Percentiles rank a stretch among this genome's conserved stretches.
phyloP scores from a whole-genome alignment of 1,140 invertebrate species.

The Halictus rubicundus region DNA sequence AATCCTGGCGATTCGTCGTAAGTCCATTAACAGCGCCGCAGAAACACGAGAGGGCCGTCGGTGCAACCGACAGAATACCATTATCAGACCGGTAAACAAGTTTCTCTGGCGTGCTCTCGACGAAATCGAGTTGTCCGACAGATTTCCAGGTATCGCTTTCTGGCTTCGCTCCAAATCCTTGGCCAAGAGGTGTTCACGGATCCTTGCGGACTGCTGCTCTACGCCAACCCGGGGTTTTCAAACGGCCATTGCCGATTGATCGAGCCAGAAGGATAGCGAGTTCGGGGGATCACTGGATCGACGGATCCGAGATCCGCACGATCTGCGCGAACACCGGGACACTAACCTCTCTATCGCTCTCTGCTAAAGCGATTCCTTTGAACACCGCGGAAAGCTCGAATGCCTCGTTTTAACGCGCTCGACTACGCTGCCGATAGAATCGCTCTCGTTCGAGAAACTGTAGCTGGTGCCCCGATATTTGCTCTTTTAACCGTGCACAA shows the following conservation, averaged over 20 bases:
- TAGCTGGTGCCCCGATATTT: too few relatives aligned
- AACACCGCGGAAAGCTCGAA: too few relatives aligned
- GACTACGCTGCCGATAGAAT: too few relatives aligned
- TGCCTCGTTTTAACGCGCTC: too few relatives aligned
- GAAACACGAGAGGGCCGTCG: slow-evolving; percentile 59
- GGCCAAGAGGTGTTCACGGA: slow-evolving; percentile 14
- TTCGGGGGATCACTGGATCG: neutral
- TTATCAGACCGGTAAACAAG: slow-evolving; percentile 66
- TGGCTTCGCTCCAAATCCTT: slow-evolving; percentile 62
- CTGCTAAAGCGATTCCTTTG: too few relatives aligned
- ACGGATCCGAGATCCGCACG: neutral
- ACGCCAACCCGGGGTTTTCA: too few relatives aligned
- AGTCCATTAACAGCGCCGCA: slow-evolving; percentile 65
- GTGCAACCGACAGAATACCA: slow-evolving; percentile 61
- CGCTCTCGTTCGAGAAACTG: too few relatives aligned
- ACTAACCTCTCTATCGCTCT: too few relatives aligned
- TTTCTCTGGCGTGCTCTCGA: slow-evolving; percentile 48
- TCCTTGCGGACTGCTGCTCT: slow-evolving; percentile 1
- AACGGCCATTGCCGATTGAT: slow-evolving; percentile 4
- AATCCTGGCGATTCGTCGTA: slow-evolving; percentile 66
- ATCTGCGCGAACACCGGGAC: too few relatives aligned
- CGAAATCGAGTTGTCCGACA: slow-evolving; percentile 65
- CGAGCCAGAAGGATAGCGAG: neutral
- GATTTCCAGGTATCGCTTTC: slow-evolving; percentile 65
- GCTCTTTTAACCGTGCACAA: too few relatives aligned